phyloP scores from a whole-genome alignment of 2,113 vertebrate species.

The Scomber japonicus region DNA sequence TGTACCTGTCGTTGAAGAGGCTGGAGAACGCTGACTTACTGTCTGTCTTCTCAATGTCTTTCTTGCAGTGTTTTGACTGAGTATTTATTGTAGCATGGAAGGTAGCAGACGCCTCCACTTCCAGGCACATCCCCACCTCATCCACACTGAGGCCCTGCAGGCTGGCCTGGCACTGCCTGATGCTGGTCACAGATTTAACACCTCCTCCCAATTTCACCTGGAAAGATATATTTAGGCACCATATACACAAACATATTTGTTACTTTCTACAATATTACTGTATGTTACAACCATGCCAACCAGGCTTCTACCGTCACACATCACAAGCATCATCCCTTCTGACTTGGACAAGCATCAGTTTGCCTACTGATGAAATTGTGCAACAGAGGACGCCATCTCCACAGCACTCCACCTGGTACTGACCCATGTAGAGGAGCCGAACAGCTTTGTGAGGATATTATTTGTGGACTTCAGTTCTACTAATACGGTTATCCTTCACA shows the following conservation, averaged over 20 bases:
- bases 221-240: background rate
- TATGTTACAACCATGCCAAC: background rate
- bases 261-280: background rate
- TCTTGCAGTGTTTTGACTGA: conserved; percentile 77
- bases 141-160: conserved; percentile 80
- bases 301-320: too few relatives aligned
- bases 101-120: conserved; percentile 79
- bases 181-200: conserved; percentile 84
- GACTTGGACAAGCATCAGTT: too few relatives aligned
- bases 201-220: conserved; percentile 86
- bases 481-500: too few relatives aligned
- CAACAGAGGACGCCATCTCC: too few relatives aligned
- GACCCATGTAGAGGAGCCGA: too few relatives aligned
- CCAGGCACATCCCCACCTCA: conserved; percentile 85
- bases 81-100: conserved; percentile 6
- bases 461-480: too few relatives aligned
- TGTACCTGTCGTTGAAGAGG: conserved; percentile 84
- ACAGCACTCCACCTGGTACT: too few relatives aligned
- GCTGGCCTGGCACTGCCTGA: conserved; percentile 84
- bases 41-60: conserved; percentile 66
- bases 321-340: too few relatives aligned
- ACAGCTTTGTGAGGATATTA: too few relatives aligned
- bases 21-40: conserved; percentile 81
- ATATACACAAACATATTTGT: background rate
- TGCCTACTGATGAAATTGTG: too few relatives aligned